phyloP scores from a whole-genome alignment of 1,140 invertebrate genomes.

The Leptinotarsa lineolata region DNA sequence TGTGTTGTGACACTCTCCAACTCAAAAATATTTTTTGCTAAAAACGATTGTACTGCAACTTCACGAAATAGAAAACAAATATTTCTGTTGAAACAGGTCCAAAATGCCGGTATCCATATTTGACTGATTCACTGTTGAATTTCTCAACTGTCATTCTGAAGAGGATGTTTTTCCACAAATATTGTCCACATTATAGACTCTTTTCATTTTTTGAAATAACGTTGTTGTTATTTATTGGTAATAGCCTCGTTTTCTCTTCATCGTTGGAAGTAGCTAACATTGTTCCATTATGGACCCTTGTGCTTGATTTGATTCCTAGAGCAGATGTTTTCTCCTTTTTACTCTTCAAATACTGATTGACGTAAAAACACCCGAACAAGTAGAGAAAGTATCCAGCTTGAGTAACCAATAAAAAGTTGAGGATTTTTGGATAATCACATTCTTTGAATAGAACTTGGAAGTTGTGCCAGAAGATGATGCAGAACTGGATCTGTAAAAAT shows the following conservation, averaged over 20 bases:
- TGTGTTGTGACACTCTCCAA: too few species aligned
- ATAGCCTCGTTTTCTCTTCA: background rate
- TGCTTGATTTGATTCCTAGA: background rate
- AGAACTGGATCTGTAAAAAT: conserved; percentile 74
- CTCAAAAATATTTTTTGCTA: too few species aligned
- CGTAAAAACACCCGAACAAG: conserved; percentile 84
- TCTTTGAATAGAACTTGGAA: conserved; percentile 65
- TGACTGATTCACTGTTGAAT: too few species aligned
- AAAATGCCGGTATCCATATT: too few species aligned
- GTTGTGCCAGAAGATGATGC: conserved; percentile 75
- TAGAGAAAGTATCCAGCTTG: conserved; percentile 82
- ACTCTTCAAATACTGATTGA: conserved; percentile 69
- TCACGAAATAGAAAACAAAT: too few species aligned
- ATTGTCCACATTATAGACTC: too few species aligned
- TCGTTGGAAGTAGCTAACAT: background rate
- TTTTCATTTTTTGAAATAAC: too few species aligned
- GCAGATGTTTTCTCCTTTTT: conserved; percentile 7
- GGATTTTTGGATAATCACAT: conserved; percentile 70
- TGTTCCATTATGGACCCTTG: background rate
- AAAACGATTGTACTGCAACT: too few species aligned
- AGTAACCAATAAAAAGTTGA: conserved; percentile 69
- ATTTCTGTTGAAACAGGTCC: too few species aligned
- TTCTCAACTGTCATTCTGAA: too few species aligned
- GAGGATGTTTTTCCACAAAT: too few species aligned
- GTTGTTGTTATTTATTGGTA: background rate